Evolutionary conservation across 1,140 invertebrate species (phyloP).

Genomic region (Sarcophaga bullata): DNA sequence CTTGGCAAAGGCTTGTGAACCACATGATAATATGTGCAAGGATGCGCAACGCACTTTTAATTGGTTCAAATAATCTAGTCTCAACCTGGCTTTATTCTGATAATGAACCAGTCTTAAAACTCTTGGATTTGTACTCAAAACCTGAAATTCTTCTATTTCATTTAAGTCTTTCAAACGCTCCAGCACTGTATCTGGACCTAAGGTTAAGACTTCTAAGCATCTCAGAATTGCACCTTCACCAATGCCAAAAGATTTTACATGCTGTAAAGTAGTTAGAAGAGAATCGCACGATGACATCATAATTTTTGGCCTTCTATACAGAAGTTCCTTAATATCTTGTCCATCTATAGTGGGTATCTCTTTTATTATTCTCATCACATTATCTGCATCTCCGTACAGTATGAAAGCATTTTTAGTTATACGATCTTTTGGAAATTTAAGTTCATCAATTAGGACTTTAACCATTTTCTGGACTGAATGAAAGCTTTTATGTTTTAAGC

Average conservation of each 20-base stretch:
- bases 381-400: slow-evolving; percentile 68
- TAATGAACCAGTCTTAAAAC: slow-evolving; percentile 69
- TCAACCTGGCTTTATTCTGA: slow-evolving; percentile 68
- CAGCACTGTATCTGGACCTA: slow-evolving; percentile 67
- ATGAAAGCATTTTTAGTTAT: slow-evolving; percentile 69
- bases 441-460: slow-evolving; percentile 64
- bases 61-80: slow-evolving; percentile 68
- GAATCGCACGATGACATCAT: slow-evolving; percentile 68
- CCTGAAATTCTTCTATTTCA: slow-evolving; percentile 68
- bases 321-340: slow-evolving; percentile 67
- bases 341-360: slow-evolving; percentile 67
- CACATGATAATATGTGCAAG: slow-evolving; percentile 69
- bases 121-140: slow-evolving; percentile 68
- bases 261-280: slow-evolving; percentile 66
- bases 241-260: slow-evolving; percentile 68
- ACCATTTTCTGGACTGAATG: slow-evolving; percentile 67
- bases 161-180: slow-evolving; percentile 67
- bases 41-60: slow-evolving; percentile 69
- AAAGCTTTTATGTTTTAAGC: slow-evolving; percentile 69
- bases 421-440: slow-evolving; percentile 66
- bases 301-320: slow-evolving; percentile 68
- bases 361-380: slow-evolving; percentile 68
- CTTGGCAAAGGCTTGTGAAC: slow-evolving; percentile 69
- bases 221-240: slow-evolving; percentile 66
- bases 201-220: slow-evolving; percentile 68